Evolutionary conservation across 2,113 vertebrate species (phyloP).

Genomic region (Cephalophus harveyi): DNA sequence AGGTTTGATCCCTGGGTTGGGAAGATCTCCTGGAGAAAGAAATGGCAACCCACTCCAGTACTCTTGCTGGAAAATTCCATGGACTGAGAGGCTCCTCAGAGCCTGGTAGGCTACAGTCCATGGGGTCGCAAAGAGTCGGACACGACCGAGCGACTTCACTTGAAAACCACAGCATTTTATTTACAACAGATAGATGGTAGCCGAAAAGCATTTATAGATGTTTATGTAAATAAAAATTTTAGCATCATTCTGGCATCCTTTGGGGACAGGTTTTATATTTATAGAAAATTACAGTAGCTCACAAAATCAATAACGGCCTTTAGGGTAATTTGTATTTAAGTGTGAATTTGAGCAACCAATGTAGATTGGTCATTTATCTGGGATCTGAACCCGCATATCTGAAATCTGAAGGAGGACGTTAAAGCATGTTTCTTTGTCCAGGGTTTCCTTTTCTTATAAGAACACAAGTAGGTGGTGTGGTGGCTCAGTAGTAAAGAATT

Average conservation of each 20-base stretch:
- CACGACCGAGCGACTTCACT: background rate
- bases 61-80: too few species aligned
- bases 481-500: background rate
- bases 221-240: conserved; percentile 33
- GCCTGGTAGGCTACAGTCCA: too few species aligned
- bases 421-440: background rate
- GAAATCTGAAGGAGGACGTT: background rate
- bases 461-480: background rate
- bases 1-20: too few species aligned
- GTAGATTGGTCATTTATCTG: conserved; percentile 20
- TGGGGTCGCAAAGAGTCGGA: too few species aligned
- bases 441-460: background rate
- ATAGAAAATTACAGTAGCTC: background rate
- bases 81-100: too few species aligned
- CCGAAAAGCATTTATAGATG: background rate
- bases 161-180: conserved; percentile 57
- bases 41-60: too few species aligned
- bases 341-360: conserved; percentile 31
- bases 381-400: background rate
- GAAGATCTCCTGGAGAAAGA: too few species aligned
- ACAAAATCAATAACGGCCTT: conserved; percentile 20
- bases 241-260: background rate
- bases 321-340: conserved; percentile 29
- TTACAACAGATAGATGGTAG: conserved; percentile 42
- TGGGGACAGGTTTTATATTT: background rate